Base-by-base conservation (phyloP, 2,113 vertebrate species). In the Drymodes brunneopygia region DNA sequence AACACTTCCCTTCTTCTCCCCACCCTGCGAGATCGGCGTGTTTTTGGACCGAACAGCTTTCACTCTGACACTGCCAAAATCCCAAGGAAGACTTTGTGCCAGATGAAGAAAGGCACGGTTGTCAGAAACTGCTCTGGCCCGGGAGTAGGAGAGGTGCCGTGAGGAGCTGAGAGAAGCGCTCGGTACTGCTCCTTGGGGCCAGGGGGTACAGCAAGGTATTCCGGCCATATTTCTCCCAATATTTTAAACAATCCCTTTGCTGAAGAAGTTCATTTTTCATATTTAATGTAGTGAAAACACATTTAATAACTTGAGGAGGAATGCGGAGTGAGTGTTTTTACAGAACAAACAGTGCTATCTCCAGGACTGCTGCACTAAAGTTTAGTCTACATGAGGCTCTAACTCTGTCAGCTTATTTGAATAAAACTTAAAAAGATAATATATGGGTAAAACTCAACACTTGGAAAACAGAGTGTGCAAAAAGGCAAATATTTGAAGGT, bases 251-350 rank as follows among this genome's bases (percentile, higher is more conserved):
- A 89, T 61, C 75, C 72, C 50, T 33, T 66, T 2, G 7, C 88
- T 19, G 65, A 94, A 93, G 56, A 96, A 81, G 92, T 84, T 93
- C 7, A 88, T 96, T 96, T 97, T 94, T 97, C 95, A 92, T 97
- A 96, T 95, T 97, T 95, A 97, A 96, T 96, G 92, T 92, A 90
- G 75, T 94, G 82, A 93, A 96, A 97, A 97, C 92, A 96, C 86
- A 96, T 95, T 72, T 93, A 95, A 92, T 96, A 94, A 95, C 95
- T 95, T 65, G 25, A 50, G 44, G 56, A 94, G 88, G 92, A 96
- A 97, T 90, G 95, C 0, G 5, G 94, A 72, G 75, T 56, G 93
- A 93, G 71, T 61, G 93, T 94, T 96, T 92, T 86, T 90, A 81
- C 83, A 96, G 95, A 95, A 94, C 93, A 96, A 94, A 96, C 93